These are phyloP conservation scores for Acronicta psi DNA, from an alignment of 2,888 invertebrate genomes.

Conservation along the genomic window DNA sequence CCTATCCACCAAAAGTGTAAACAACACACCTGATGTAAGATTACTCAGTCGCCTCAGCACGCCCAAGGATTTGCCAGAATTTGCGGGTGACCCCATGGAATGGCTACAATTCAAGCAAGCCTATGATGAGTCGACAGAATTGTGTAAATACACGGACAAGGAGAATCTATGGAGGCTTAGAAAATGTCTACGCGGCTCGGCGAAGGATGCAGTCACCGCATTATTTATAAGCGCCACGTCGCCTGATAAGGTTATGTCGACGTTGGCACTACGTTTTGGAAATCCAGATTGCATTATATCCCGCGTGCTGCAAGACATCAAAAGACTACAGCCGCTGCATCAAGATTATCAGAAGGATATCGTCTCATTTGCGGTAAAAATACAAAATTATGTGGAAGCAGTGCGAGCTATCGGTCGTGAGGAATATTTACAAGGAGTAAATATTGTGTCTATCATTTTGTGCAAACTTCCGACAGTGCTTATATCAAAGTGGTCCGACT, in stretches of 20 bases:
- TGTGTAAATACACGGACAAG: too few relatives aligned
- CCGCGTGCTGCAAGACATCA: constrained; percentile 10
- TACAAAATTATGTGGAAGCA: background rate
- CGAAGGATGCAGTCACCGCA: constrained; percentile 1
- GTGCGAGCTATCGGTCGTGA: too few relatives aligned
- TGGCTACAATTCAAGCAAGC: too few relatives aligned
- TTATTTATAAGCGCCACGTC: constrained; percentile 1
- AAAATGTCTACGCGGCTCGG: constrained; percentile 2
- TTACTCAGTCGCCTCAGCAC: too few relatives aligned
- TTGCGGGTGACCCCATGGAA: too few relatives aligned
- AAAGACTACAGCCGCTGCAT: constrained; percentile 2
- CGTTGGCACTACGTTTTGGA: constrained; percentile 13
- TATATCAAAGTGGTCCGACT: constrained; percentile 4
- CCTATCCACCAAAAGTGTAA: too few relatives aligned
- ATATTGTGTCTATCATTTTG: too few relatives aligned
- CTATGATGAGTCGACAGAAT: too few relatives aligned
- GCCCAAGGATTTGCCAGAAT: too few relatives aligned
- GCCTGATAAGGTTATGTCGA: constrained; percentile 5
- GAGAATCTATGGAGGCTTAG: background rate
- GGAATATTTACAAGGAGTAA: too few relatives aligned
- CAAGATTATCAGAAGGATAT: constrained; percentile 11
- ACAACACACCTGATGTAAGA: too few relatives aligned
- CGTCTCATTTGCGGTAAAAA: background rate
- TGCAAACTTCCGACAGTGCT: too few relatives aligned
- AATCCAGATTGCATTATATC: constrained; percentile 8